phyloP scores from a whole-genome alignment of 2,797 vertebrate species.

The Caiman crocodilus region DNA sequence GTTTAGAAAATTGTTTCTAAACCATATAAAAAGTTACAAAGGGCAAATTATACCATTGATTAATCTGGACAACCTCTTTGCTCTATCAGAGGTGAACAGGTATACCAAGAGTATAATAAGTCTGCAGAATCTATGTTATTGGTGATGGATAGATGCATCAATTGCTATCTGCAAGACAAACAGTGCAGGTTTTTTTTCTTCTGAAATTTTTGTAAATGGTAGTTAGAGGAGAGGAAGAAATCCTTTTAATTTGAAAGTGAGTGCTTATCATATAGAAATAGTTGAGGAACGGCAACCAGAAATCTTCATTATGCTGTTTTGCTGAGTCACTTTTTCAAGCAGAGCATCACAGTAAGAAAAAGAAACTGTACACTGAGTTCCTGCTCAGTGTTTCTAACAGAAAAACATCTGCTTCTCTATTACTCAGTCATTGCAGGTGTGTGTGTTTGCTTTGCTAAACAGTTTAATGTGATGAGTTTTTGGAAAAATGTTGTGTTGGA shows the following conservation, averaged over 20 bases:
- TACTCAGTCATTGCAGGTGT: neutral
- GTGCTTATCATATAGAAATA: neutral
- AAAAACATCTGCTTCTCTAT: neutral
- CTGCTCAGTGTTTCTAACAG: neutral
- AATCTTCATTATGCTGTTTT: neutral
- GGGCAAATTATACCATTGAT: neutral
- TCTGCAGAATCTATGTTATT: neutral
- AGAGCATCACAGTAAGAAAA: neutral
- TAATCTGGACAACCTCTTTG: neutral
- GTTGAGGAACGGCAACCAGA: too few relatives aligned
- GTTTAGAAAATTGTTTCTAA: neutral
- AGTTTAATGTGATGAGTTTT: neutral
- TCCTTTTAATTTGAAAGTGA: neutral
- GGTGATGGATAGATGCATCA: neutral
- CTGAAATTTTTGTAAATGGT: neutral
- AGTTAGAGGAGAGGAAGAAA: neutral
- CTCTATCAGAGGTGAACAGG: neutral
- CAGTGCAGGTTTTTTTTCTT: neutral
- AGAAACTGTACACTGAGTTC: neutral
- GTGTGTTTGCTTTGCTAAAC: neutral
- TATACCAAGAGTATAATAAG: neutral
- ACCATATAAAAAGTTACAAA: neutral
- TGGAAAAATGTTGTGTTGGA: neutral
- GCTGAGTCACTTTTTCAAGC: neutral
- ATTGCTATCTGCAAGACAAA: neutral